Percentiles rank a stretch among this genome's conserved stretches.
Conservation (phyloP, 2,888 invertebrate species). For the Lasioglossum pauxillum region DNA sequence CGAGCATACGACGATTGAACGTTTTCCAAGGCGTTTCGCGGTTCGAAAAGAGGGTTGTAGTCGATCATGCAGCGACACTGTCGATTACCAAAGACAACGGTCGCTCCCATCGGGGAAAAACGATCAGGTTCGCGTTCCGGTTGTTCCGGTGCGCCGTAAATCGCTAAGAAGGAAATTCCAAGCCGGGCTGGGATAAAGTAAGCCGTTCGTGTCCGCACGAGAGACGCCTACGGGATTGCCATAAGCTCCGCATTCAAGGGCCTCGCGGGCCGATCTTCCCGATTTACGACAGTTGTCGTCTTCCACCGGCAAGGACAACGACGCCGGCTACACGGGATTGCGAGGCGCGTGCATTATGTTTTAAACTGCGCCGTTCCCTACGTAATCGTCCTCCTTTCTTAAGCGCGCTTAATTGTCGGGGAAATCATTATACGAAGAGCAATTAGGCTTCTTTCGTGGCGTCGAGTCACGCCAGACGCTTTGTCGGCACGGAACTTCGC, state of each 20-base stretch:
- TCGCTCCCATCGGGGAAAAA: background rate
- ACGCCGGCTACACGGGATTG: conserved; percentile 18
- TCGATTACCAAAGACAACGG: background rate
- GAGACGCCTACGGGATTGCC: conserved; percentile 45
- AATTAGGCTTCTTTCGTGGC: conserved; percentile 46
- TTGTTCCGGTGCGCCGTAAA: background rate
- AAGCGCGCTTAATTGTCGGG: conserved; percentile 36
- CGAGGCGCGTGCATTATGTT: conserved; percentile 21
- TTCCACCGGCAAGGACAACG: background rate
- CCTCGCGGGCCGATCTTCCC: conserved; percentile 35
- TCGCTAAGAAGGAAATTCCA: conserved; percentile 49
- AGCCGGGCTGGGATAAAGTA: conserved; percentile 22
- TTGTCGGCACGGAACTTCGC: conserved; percentile 34
- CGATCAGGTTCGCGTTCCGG: background rate
- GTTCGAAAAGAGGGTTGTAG: no score
- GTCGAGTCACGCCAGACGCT: conserved; percentile 36
- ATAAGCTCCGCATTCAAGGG: conserved; percentile 39
- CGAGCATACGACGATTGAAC: no score
- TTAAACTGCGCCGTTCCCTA: conserved; percentile 27
- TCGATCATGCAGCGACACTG: background rate
- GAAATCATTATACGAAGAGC: conserved; percentile 39
- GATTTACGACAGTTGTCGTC: conserved; percentile 47
- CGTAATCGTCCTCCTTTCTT: conserved; percentile 37
- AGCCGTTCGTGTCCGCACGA: conserved; percentile 21
- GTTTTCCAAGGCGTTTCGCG: no score